Percentiles rank a stretch among this genome's conserved stretches.
Evolutionary conservation across 2,797 vertebrate genomes (phyloP).

Genomic region (Cuniculus paca): DNA sequence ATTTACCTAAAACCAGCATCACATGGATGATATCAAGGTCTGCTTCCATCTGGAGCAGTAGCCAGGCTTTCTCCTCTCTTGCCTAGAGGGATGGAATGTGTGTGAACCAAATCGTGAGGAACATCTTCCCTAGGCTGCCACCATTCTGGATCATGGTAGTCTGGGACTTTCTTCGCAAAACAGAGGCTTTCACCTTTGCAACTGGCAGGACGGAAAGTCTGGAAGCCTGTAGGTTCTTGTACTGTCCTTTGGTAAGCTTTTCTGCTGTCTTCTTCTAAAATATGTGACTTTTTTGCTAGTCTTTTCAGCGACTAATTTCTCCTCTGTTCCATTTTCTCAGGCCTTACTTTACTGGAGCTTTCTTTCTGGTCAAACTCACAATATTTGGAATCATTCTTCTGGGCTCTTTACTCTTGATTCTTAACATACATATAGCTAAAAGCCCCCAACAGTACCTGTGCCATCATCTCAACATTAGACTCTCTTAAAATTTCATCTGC

Average conservation of each 20-base stretch:
- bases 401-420: not conserved
- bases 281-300: not conserved
- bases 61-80: not conserved
- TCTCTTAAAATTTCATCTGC: not conserved
- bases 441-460: not conserved
- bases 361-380: not conserved
- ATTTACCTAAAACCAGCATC: not conserved
- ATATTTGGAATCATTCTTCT: not conserved
- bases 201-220: not conserved
- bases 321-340: not conserved
- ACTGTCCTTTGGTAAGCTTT: not conserved
- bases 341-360: not conserved
- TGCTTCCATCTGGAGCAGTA: not conserved
- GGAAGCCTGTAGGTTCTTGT: not conserved
- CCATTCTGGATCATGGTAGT: not conserved
- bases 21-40: not conserved
- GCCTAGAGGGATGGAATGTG: not conserved
- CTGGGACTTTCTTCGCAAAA: not conserved
- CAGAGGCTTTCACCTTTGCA: not conserved
- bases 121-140: not conserved
- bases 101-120: not conserved
- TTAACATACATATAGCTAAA: not conserved
- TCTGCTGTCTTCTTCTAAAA: not conserved
- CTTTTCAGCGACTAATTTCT: not conserved
- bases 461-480: not conserved